A percentile compares a stretch with the other conserved stretches of the same genome.
Conservation (phyloP, 2,113 vertebrate species). For the Callionymus lyra region DNA sequence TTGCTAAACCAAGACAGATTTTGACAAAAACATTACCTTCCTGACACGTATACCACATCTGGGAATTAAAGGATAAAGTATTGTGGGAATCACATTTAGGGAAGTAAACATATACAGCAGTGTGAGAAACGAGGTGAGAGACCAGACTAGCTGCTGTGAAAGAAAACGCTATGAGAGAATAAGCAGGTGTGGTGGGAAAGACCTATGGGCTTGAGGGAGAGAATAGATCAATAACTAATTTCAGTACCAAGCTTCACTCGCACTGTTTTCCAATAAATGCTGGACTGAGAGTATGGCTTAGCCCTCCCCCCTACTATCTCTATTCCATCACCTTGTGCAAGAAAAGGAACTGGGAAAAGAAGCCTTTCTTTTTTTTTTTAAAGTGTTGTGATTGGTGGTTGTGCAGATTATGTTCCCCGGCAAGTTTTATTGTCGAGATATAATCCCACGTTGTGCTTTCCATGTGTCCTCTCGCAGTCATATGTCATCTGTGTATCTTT, state of each 20-base stretch:
- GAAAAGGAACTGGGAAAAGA: conserved; percentile 34
- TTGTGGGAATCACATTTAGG: no score
- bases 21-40: no score
- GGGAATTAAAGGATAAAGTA: no score
- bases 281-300: conserved; percentile 57
- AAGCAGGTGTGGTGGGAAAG: conserved; percentile 60
- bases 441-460: conserved; percentile 40
- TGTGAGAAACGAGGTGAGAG: conserved; percentile 18
- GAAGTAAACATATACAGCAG: conserved; percentile 15
- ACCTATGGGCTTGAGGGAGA: conserved; percentile 60
- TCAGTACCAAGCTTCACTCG: conserved; percentile 63
- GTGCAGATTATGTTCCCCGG: conserved; percentile 34
- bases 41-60: no score
- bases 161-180: conserved; percentile 49
- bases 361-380: conserved; percentile 14
- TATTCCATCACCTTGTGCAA: conserved; percentile 47
- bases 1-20: no score
- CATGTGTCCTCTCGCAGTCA: conserved; percentile 40
- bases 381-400: conserved; percentile 28
- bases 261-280: conserved; percentile 67
- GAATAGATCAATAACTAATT: conserved; percentile 73
- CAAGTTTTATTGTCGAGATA: conserved; percentile 27
- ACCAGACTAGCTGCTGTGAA: conserved; percentile 25
- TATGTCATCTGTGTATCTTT: conserved; percentile 40
- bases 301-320: conserved; percentile 49